Conservation (phyloP, 2,797 vertebrate species). For the Anisognathus igniventris region DNA sequence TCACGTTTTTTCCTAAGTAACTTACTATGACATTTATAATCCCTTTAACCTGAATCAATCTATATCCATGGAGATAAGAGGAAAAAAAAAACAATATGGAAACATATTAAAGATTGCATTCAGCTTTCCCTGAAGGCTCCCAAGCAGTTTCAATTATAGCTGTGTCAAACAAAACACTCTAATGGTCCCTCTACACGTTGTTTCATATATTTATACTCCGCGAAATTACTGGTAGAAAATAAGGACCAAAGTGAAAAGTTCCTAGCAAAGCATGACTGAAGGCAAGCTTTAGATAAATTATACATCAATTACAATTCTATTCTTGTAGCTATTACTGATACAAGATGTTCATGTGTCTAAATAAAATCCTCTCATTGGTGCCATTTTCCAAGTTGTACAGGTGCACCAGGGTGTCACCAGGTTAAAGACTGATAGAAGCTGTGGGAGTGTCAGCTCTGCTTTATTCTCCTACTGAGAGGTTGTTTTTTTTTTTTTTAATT, state of each 20-base stretch:
- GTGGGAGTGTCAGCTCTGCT: background rate
- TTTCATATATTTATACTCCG: background rate
- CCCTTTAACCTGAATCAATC: background rate
- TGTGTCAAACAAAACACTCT: conserved; percentile 6
- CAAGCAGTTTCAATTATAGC: background rate
- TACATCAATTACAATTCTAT: background rate
- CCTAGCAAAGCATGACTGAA: background rate
- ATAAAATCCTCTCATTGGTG: background rate
- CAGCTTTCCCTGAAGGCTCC: background rate
- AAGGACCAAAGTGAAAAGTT: background rate
- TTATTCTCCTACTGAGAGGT: background rate
- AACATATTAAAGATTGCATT: background rate
- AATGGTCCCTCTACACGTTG: background rate
- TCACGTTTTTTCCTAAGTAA: background rate
- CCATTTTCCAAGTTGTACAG: background rate
- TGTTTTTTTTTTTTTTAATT: background rate
- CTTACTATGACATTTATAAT: background rate
- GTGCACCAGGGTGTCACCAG: background rate
- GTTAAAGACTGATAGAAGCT: background rate
- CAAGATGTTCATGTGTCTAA: background rate
- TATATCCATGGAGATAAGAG: background rate
- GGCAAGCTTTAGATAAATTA: background rate
- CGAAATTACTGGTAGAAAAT: background rate
- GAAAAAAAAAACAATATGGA: background rate
- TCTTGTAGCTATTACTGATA: background rate